Conservation (phyloP, 2,797 vertebrate genomes). For the Aplochiton taeniatus region DNA sequence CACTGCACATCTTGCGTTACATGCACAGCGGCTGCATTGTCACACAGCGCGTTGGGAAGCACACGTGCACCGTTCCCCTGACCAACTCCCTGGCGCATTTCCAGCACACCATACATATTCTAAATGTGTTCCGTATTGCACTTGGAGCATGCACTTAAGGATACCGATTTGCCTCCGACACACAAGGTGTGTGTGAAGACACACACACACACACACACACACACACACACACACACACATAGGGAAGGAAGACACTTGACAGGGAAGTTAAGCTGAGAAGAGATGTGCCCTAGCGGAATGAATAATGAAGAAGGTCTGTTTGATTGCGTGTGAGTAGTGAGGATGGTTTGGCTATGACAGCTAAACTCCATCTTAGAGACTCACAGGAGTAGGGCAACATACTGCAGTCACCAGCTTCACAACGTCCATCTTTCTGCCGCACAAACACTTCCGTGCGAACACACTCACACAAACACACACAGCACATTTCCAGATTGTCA, state of each 20-base stretch:
- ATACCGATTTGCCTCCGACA: neutral
- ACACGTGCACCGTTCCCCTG: too few relatives aligned
- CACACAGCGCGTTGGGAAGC: too few relatives aligned
- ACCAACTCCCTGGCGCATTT: too few relatives aligned
- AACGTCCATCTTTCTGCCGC: conserved; percentile 13
- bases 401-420: conserved; percentile 42
- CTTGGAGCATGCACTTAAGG: neutral
- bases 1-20: too few relatives aligned
- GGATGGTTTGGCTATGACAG: conserved; percentile 30
- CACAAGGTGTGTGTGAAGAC: too few relatives aligned
- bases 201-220: conserved; percentile 1
- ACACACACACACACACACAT: conserved; percentile 12
- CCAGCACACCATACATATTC: neutral
- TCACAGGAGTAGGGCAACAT: conserved; percentile 32
- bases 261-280: conserved; percentile 38
- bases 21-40: too few relatives aligned
- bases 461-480: conserved; percentile 6
- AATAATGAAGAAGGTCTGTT: conserved; percentile 28
- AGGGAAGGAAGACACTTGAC: conserved; percentile 18
- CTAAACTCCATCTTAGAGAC: conserved; percentile 53
- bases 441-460: conserved; percentile 11
- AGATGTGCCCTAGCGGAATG: conserved; percentile 30
- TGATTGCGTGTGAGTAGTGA: conserved; percentile 25
- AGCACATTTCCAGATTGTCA: conserved; percentile 1
- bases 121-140: too few relatives aligned